A percentile compares a stretch with the other conserved stretches of the same genome.
These are phyloP conservation scores for Drosophila suboccidentalis DNA, from an alignment of 2,888 invertebrate species.

Conservation along the genomic window DNA sequence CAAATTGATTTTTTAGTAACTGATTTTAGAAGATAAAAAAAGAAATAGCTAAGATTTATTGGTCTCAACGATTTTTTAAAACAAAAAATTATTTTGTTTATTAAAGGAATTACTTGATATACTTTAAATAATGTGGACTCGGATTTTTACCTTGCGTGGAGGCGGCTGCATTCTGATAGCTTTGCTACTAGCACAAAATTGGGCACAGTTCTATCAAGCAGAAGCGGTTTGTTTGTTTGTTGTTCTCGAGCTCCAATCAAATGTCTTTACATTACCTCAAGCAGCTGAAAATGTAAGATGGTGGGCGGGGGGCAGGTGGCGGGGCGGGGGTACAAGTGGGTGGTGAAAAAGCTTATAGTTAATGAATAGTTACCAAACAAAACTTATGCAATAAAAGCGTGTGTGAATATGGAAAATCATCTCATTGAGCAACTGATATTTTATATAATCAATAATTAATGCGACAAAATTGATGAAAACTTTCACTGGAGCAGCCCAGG, in stretches of 20 bases:
- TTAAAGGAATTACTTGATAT: too few relatives aligned
- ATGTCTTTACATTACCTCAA: constrained; percentile 70
- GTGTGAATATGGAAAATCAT: constrained; percentile 8
- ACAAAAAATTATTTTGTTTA: too few relatives aligned
- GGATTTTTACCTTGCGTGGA: constrained; percentile 92
- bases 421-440: constrained; percentile 16
- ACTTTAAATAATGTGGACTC: not conserved
- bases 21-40: too few relatives aligned
- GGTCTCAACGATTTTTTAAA: too few relatives aligned
- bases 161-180: constrained; percentile 91
- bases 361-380: constrained; percentile 13
- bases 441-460: constrained; percentile 40
- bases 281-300: constrained; percentile 40
- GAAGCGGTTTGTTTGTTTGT: constrained; percentile 39
- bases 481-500: constrained; percentile 38
- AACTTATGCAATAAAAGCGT: constrained; percentile 47
- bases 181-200: constrained; percentile 41
- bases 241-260: constrained; percentile 46
- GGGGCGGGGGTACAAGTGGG: constrained; percentile 8
- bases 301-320: not conserved
- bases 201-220: constrained; percentile 39
- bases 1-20: too few relatives aligned
- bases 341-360: constrained; percentile 15
- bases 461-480: constrained; percentile 26
- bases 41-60: too few relatives aligned